Evolutionary conservation across 2,888 invertebrate genomes (phyloP), one percentile per base, ranked within the genome.

Genomic region (Eristalis arbustorum): DNA sequence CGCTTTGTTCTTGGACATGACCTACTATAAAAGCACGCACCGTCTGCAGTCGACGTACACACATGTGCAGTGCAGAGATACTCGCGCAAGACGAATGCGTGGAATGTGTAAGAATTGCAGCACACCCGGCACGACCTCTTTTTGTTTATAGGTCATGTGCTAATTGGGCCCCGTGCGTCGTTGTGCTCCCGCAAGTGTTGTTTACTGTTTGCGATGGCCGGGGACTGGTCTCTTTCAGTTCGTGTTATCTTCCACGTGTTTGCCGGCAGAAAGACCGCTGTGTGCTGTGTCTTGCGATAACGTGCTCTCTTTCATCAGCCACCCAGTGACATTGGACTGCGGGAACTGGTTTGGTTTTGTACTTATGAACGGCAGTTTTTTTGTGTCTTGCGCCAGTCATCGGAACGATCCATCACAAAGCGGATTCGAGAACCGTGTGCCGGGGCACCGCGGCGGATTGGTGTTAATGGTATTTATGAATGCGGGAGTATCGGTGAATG

Each of bases 61-160:
- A 18, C 8, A 18, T 49, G 2, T 4, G 49, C 18, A 49, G 23
- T 25, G 23, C n/a, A n/a, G 11, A 25, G 11, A 37, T 37, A 37
- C 37, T 25, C 13, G 13, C 25, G 14, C 25, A 59, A 59, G 25
- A 23, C 59, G 49, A 49, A 25, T 59, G 59, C 59, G 25, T 59
- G 18, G 18, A 49, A 49, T 49, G 49, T 23, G 59, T 23, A 59
- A 59, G n/a, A 59, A 59, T 25, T 59, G 25, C 59, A 28, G 14
- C 23, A 59, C 59, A 59, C 3, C 59, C 14, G 25, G 14, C 23
- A 59, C 25, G 25, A 59, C 59, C 68, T 68, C 22, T 57, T 68
- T 56, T 68, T 57, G 68, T 68, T 68, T 68, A 68, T 57, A 31
- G 68, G 67, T 56, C 23, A 14, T 34, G 56, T 34, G 34, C 57